phyloP scores from a whole-genome alignment of 1,140 invertebrate species.

The Macrocentrus cingulum region DNA sequence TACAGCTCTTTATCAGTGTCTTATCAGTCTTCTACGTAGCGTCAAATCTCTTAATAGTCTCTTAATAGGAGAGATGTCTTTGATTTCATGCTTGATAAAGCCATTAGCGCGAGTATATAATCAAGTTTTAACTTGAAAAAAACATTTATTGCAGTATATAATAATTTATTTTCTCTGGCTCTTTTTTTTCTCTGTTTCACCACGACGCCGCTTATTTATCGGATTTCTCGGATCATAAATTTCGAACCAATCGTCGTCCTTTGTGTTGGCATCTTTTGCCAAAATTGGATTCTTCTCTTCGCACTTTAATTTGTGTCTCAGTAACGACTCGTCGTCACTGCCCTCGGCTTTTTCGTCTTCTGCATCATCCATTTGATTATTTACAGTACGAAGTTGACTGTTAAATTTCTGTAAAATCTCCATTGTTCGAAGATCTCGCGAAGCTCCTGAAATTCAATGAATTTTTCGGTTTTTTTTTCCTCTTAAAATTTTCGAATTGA shows the following conservation, averaged over 20 bases:
- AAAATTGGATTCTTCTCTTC: conserved; percentile 75
- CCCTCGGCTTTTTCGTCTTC: conserved; percentile 39
- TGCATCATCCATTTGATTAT: conserved; percentile 53
- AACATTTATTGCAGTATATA: too few species aligned
- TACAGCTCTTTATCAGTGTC: not conserved
- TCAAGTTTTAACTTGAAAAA: too few species aligned
- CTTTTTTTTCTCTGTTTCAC: conserved; percentile 44
- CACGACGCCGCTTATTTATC: conserved; percentile 86
- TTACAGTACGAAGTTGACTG: conserved; percentile 70
- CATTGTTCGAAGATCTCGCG: conserved; percentile 72
- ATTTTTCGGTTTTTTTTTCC: too few species aligned
- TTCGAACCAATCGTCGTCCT: conserved; percentile 94
- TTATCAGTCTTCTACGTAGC: not conserved
- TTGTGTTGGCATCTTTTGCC: conserved; percentile 94
- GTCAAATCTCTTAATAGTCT: too few species aligned
- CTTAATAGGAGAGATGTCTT: too few species aligned
- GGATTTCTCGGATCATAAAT: conserved; percentile 95
- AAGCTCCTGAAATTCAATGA: conserved; percentile 36
- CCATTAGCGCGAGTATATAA: too few species aligned
- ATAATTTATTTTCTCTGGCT: conserved; percentile 14
- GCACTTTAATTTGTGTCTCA: conserved; percentile 79
- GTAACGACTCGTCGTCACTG: conserved; percentile 68
- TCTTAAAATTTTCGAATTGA: too few species aligned
- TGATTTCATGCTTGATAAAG: too few species aligned
- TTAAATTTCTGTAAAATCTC: conserved; percentile 82